Evolutionary conservation across 2,888 invertebrate genomes (phyloP), one percentile per base, ranked within the genome.

Genomic region (Drosophila nr. medialis): DNA sequence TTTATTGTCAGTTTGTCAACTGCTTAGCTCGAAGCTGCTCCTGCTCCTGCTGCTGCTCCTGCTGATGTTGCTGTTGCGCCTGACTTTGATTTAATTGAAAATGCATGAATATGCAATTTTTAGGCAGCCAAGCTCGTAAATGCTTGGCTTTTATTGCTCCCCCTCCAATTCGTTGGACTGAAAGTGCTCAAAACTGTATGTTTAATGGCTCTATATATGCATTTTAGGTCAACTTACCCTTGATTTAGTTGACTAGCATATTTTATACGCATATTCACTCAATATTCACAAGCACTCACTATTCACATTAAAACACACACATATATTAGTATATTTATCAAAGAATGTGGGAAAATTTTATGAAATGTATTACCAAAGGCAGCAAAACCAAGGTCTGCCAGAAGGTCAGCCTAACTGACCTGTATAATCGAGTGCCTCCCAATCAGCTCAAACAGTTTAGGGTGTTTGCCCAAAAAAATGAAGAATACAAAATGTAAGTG

Each of bases 41-140:
- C 7, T 21, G 21, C 2, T 30, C 8, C 54, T 38, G n/a, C 27
- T 60, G 49, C 54, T 56, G 13, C 15, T 60, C 2, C 24, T 24
- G 24, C 1, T 65, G 27, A 4, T 38, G 71, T 18, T 65, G 67
- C 64, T 56, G 62, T 65, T 77, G 77, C 77, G 75, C 64, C 85
- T 85, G 86, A 90, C 85, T 86, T 82, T 83, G 83, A 86, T 89
- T 88, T 88, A 87, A 86, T 83, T 88, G 85, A 79, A 83, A 84
- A 77, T 89, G 90, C 89, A 90, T 89, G 89, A 89, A 90, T 88
- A 90, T 90, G 86, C 86, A 85, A 84, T 89, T 87, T 86, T 81
- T 34, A 64, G 77, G 77, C 70, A 51, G 60, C 63, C 66, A 71
- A 71, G 69, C 71, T 75, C 76, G 71, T 77, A 68, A 77, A 65